phyloP scores from a whole-genome alignment of 2,888 invertebrate species.

The Camptogramma bilineatum region DNA sequence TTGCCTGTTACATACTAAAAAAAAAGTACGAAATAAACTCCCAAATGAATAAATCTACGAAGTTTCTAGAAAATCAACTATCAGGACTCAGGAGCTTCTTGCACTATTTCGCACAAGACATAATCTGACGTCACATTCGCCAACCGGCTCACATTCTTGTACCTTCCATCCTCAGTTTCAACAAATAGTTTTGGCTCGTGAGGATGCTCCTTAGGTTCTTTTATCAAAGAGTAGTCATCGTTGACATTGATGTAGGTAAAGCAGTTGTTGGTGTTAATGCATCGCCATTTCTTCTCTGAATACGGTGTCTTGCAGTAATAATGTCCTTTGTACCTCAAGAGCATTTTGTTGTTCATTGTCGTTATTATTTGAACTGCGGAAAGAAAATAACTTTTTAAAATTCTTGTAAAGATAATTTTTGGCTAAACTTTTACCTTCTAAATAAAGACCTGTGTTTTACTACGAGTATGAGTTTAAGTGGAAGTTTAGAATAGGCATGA shows the following conservation, averaged over 20 bases:
- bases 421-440: no score
- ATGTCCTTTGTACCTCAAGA: conserved; percentile 62
- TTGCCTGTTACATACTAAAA: no score
- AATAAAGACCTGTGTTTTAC: no score
- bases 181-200: conserved; percentile 56
- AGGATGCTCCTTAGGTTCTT: conserved; percentile 55
- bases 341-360: conserved; percentile 56
- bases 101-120: conserved; percentile 45
- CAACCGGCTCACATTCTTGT: conserved; percentile 44
- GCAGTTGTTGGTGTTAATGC: conserved; percentile 63
- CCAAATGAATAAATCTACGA: no score
- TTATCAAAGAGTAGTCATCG: conserved; percentile 52
- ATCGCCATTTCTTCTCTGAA: conserved; percentile 61
- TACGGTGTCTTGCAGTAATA: conserved; percentile 63
- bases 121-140: conserved; percentile 45
- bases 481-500: no score
- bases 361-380: conserved; percentile 57
- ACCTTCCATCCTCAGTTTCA: conserved; percentile 52
- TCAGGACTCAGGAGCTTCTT: conserved; percentile 30
- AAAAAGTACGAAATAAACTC: no score
- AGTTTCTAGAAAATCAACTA: conserved; percentile 6
- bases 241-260: conserved; percentile 54
- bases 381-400: conserved; percentile 22
- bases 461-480: no score
- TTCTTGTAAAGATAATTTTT: no score